These are phyloP conservation scores for Indicator maculatus DNA, from an alignment of 2,113 vertebrate species.

Conservation along the genomic window DNA sequence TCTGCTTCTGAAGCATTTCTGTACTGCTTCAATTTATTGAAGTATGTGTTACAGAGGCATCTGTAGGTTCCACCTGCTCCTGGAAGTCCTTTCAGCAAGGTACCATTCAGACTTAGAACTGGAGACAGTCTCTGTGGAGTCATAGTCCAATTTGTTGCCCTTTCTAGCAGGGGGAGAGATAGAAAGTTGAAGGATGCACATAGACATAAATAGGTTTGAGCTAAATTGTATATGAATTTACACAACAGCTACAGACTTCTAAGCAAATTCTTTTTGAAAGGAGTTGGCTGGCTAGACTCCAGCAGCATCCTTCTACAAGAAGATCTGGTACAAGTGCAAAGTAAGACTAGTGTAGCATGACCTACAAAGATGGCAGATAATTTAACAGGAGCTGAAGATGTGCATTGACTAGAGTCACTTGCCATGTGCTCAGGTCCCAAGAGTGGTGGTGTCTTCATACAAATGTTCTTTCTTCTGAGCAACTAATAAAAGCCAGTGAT, in stretches of 20 bases:
- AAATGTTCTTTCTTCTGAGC: not conserved
- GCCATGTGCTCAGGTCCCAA: fast-evolving
- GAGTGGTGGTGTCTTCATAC: not conserved
- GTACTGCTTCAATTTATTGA: not conserved
- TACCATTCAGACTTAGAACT: not conserved
- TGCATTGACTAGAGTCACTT: not conserved
- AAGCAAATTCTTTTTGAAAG: not conserved
- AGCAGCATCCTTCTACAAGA: not conserved
- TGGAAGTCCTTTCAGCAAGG: not conserved
- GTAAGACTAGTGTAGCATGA: not conserved
- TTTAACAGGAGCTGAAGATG: not conserved
- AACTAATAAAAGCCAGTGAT: not conserved
- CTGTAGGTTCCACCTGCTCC: not conserved
- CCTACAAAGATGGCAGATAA: not conserved
- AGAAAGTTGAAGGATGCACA: not conserved
- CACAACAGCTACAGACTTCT: not conserved
- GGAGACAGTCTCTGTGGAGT: not conserved
- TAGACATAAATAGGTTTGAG: not conserved
- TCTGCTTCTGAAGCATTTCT: not conserved
- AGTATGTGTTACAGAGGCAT: not conserved
- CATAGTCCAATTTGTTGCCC: not conserved
- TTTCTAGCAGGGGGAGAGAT: not conserved
- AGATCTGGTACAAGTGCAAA: not conserved
- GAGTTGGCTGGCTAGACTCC: not conserved
- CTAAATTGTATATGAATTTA: not conserved